Evolutionary conservation across 2,888 invertebrate genomes (phyloP), one percentile per base, ranked within the genome.

Genomic region (Osedax fenrisi): DNA sequence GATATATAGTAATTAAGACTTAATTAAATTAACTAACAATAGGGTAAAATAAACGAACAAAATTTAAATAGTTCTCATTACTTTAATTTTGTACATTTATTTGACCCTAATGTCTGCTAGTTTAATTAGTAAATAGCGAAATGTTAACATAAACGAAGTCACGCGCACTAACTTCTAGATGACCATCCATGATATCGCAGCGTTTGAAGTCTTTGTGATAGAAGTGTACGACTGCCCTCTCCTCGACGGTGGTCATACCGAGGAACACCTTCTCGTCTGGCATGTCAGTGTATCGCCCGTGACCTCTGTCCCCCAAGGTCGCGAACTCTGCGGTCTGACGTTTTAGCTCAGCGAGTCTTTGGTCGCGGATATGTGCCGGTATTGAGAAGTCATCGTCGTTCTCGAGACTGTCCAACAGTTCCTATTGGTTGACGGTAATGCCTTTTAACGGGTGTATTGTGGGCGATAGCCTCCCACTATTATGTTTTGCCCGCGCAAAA

Each of bases 191-290:
- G 64, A 83, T 82, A 73, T 80, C 80, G 81, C 83, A 83, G 70
- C 83, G 75, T 72, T 82, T 78, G 76, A 83, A 83, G 75, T 83
- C 83, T 41, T 79, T 77, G 78, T 83, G 83, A 76, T 78, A 83
- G 78, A 83, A 83, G 77, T 83, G 83, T 13, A 83, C 79, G 13
- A 83, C 78, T 78, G 83, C 82, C 75, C 77, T 78, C 23, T 81
- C 80, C 73, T 80, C 81, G 73, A 78, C 76, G 3, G 82, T 81
- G 1, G 83, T 82, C 61, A 81, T 72, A 72, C 82, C 81, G 75
- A 83, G 78, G 74, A 82, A 82, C 22, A 77, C 79, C 75, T 81
- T 81, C 61, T 83, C 82, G 75, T 80, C 80, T 22, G 75, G 64
- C 61, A 82, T 77, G 76, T 81, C 81, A 59, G 81, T 26, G 68